Base-by-base conservation (phyloP, 2,113 vertebrate species). In the Sturnus vulgaris region DNA sequence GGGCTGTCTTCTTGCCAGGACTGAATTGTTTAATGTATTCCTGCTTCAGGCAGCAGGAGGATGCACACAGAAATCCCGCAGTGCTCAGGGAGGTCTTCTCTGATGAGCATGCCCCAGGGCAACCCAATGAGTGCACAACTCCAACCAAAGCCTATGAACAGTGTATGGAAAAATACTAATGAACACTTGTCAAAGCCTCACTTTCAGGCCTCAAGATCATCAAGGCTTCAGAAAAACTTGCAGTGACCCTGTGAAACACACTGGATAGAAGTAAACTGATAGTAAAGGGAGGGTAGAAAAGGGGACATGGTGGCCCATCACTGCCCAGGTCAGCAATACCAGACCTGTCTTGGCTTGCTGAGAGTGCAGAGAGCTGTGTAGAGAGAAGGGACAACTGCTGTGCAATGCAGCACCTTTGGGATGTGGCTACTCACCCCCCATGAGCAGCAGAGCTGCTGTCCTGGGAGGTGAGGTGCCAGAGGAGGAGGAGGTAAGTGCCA, bases 1-100 rank as follows among this genome's bases (percentile, higher is more conserved):
- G 47, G 85, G 63, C 35, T 77, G 18, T 55, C 39, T 78, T 71
- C 64, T 88, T 88, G 44, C 82, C 28, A 53, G 40, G 28, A 15
- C 12, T 72, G 78, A 94, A 79, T 79, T 87, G 75, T 88, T 90
- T 77, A 70, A 77, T 15, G 22, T 40, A n/a, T 73, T 93, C n/a
- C 77, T 75, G 47, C 76, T 88, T 55, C 59, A 53, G 70, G 55
- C 37, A 92, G 59, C 44, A 77, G 52, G 33, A 78, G 33, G 27
- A 68, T 73, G 42, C 42, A n/a, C 27, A 60, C 15, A 83, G 71
- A 66, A 90, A 83, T 16, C 63, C 35, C 52, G 35, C 9, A 0
- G 1, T 1, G 14, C 70, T 59, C 8, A 35, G 21, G 27, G 56
- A 50, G 5, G 10, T 12, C 27, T 83, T 70, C 37, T 82, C 49